phyloP scores from a whole-genome alignment of 2,888 invertebrate genomes.

The Liopterus haemorrhoidalis region DNA sequence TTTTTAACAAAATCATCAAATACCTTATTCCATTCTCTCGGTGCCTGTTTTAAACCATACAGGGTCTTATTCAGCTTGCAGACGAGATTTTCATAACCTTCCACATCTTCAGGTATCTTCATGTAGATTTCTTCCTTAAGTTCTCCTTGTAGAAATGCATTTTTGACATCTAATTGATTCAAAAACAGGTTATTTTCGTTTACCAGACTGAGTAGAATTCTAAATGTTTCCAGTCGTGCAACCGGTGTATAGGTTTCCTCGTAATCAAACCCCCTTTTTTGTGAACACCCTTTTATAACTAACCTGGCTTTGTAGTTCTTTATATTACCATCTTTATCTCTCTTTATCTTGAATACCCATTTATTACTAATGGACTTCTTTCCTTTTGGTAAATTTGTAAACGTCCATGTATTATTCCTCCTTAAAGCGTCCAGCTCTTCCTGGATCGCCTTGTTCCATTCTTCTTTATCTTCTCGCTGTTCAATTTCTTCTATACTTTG shows the following conservation, averaged over 20 bases:
- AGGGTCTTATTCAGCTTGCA: constrained; percentile 33
- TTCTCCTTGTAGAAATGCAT: too few relatives aligned
- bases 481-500: constrained; percentile 4
- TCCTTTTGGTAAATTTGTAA: constrained; percentile 12
- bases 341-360: constrained; percentile 24
- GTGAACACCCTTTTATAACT: constrained; percentile 26
- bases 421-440: constrained; percentile 22
- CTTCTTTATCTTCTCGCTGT: neutral
- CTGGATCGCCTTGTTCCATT: constrained; percentile 20
- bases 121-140: too few relatives aligned
- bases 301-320: constrained; percentile 26
- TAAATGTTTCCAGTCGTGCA: constrained; percentile 28
- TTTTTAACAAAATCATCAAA: constrained; percentile 27
- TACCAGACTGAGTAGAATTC: too few relatives aligned
- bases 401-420: constrained; percentile 21
- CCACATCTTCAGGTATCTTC: too few relatives aligned
- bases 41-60: constrained; percentile 37
- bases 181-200: too few relatives aligned
- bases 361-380: constrained; percentile 17
- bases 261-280: constrained; percentile 28
- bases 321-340: constrained; percentile 15
- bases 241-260: constrained; percentile 33
- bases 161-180: too few relatives aligned
- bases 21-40: constrained; percentile 33
- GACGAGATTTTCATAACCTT: constrained; percentile 25